Evolutionary conservation across 2,888 invertebrate genomes (phyloP), one percentile per base, ranked within the genome.

Genomic region (Calameuta pallipes): DNA sequence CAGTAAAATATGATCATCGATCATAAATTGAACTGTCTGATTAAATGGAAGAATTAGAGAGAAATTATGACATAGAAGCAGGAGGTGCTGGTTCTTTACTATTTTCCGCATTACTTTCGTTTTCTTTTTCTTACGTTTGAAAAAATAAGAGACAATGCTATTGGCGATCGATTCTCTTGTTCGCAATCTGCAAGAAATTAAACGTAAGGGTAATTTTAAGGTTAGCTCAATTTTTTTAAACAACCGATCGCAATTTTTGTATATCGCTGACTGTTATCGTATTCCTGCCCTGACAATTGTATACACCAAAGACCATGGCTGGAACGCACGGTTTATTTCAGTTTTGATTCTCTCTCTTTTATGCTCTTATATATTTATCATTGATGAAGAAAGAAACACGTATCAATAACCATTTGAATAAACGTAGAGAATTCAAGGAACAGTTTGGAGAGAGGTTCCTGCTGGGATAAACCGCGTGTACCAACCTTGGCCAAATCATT

Each of bases 221-320:
- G 85, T 86, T 88, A 87, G 87, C 87, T 88, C 89, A 89, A 89
- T 86, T 87, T 89, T 88, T 87, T 87, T 84, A 83, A 85, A 85
- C 78, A 73, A 83, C 81, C 82, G 80, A 84, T 84, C 79, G 80
- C 81, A 82, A 82, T 84, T 89, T 88, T 89, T 88, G 85, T 89
- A 89, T 84, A 84, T 86, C 84, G 84, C 83, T 85, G 85, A 89
- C 85, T 85, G 83, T 82, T 85, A 80, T 86, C 85, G 82, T 85
- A 85, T 81, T 83, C 82, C 81, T 85, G 82, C 80, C 81, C 80
- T 81, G 81, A 84, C 80, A 83, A 81, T 83, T 83, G 82, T 84
- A 85, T 82, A 82, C 82, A 82, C 73, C 79, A 83, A 74, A 79
- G 77, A 75, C 76, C 75, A 71, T 80, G 80, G 80, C 81, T 83